Evolutionary conservation across 2,888 invertebrate genomes (phyloP).

Genomic region (Oxycera nigricornis): DNA sequence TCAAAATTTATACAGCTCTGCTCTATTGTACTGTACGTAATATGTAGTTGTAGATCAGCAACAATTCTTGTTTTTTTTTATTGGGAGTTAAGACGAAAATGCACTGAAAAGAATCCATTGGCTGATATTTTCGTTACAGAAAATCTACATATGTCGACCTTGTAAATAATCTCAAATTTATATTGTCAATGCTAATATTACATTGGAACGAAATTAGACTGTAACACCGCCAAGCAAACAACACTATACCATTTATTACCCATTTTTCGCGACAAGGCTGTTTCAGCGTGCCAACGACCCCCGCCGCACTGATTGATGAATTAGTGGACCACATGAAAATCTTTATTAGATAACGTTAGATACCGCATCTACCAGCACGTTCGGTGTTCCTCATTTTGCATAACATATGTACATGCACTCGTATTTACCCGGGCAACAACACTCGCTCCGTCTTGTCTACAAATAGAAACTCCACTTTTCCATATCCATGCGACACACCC

Average conservation of each 20-base stretch:
- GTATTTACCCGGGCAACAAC: too few relatives aligned
- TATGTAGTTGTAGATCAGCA: too few relatives aligned
- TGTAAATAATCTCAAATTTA: background rate
- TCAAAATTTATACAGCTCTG: too few relatives aligned
- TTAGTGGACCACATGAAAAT: slow-evolving; percentile 5
- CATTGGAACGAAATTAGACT: background rate
- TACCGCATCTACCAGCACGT: background rate
- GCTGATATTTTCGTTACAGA: background rate
- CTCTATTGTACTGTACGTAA: too few relatives aligned
- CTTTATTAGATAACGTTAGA: slow-evolving; percentile 24
- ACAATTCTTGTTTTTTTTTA: too few relatives aligned
- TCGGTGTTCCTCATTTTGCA: background rate
- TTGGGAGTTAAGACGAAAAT: too few relatives aligned
- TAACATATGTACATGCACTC: too few relatives aligned
- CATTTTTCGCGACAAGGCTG: background rate
- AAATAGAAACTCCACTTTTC: too few relatives aligned
- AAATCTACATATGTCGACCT: background rate
- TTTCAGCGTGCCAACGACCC: background rate
- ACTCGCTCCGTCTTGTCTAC: too few relatives aligned
- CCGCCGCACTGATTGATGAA: slow-evolving; percentile 16
- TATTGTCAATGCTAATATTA: background rate
- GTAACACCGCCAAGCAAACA: background rate
- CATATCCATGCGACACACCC: too few relatives aligned
- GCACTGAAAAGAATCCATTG: too few relatives aligned
- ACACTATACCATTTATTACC: background rate